phyloP scores from a whole-genome alignment of 2,888 invertebrate species.

The Germaria angustata region DNA sequence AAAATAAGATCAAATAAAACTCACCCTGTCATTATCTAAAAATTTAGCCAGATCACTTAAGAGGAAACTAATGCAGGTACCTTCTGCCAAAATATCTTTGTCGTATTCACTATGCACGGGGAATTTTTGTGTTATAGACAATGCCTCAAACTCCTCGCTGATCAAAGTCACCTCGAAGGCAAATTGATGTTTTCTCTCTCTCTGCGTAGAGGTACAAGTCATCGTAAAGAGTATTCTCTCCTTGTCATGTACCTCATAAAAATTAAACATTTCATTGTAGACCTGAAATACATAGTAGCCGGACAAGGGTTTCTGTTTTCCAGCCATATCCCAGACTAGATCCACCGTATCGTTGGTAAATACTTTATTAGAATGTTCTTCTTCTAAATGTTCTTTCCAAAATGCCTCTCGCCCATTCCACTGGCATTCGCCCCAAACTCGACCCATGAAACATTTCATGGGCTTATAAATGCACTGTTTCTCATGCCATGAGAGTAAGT shows the following conservation, averaged over 20 bases:
- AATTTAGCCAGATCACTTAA: constrained; percentile 76
- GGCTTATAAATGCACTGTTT: constrained; percentile 78
- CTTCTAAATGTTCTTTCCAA: constrained; percentile 84
- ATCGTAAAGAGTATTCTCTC: constrained; percentile 77
- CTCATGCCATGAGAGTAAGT: constrained; percentile 81
- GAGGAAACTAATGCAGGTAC: constrained; percentile 76
- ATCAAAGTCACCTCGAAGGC: constrained; percentile 78
- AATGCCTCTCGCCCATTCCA: constrained; percentile 83
- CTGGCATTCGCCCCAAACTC: constrained; percentile 81
- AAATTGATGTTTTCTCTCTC: constrained; percentile 75
- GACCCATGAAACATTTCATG: constrained; percentile 80
- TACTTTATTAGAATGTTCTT: constrained; percentile 81
- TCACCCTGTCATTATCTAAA: constrained; percentile 75
- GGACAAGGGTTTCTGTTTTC: constrained; percentile 75
- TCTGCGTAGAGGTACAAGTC: constrained; percentile 77
- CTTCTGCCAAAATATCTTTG: constrained; percentile 77
- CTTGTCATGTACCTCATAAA: constrained; percentile 78
- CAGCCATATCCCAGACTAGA: constrained; percentile 75
- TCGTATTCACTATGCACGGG: constrained; percentile 79
- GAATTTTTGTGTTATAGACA: constrained; percentile 77
- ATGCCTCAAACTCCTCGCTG: constrained; percentile 76
- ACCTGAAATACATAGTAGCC: constrained; percentile 78
- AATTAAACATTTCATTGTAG: constrained; percentile 78
- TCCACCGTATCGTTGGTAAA: constrained; percentile 70
- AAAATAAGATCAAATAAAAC: not conserved